A percentile compares a stretch with the other conserved stretches of the same genome.
Conservation (phyloP, 2,888 invertebrate genomes). For the Rhopalosiphum nymphaeae region DNA sequence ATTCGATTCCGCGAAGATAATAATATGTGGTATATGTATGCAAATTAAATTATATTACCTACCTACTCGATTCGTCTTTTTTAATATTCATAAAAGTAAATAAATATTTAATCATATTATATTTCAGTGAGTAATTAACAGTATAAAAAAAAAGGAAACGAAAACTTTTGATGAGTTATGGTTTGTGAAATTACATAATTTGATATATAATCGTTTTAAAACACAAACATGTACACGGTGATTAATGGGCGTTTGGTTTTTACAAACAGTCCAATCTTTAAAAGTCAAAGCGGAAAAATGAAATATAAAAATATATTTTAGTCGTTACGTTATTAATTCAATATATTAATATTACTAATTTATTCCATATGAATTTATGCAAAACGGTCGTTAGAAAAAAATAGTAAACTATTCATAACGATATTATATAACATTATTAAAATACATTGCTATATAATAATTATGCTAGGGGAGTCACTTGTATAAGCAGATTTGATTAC, state of each 20-base stretch:
- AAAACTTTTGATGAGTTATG: constrained; percentile 1
- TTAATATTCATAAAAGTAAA: neutral
- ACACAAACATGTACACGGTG: constrained; percentile 17
- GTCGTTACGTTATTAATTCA: neutral
- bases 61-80: neutral
- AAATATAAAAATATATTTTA: neutral
- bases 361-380: neutral
- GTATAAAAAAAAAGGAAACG: neutral
- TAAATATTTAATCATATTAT: neutral
- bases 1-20: neutral
- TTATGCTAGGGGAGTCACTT: neutral
- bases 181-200: constrained; percentile 16
- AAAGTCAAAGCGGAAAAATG: neutral
- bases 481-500: neutral
- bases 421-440: neutral
- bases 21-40: neutral
- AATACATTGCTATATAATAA: neutral
- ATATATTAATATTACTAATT: neutral
- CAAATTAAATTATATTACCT: neutral
- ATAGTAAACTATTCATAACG: neutral
- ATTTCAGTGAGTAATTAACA: neutral
- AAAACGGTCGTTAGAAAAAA: neutral
- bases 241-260: constrained; percentile 9
- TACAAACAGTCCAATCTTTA: neutral
- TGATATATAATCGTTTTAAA: constrained; percentile 40